Percentiles rank a stretch among this genome's conserved stretches.
Evolutionary conservation across 2,888 invertebrate genomes (phyloP).

Genomic region (Dolomedes plantarius): DNA sequence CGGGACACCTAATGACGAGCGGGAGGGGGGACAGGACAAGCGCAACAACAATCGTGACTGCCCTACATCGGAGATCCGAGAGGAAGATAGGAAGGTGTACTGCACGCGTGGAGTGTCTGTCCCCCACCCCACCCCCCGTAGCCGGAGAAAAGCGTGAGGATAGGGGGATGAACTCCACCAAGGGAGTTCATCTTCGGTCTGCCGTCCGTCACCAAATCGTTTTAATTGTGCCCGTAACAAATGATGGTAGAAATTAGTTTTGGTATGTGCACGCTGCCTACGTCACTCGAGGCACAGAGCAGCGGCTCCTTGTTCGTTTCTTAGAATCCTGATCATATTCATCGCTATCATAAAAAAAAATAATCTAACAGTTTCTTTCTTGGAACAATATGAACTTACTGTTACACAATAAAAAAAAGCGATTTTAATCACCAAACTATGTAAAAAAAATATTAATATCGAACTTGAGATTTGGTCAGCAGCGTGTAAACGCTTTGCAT

Average conservation of each 20-base stretch:
- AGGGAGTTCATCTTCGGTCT: conserved; percentile 51
- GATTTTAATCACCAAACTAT: too few relatives aligned
- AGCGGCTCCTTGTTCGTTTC: too few relatives aligned
- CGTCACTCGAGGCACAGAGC: too few relatives aligned
- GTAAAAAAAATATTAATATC: too few relatives aligned
- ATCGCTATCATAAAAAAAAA: too few relatives aligned
- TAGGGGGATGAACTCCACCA: conserved; percentile 21
- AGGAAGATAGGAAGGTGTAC: conserved; percentile 47
- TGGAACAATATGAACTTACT: too few relatives aligned
- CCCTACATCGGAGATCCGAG: conserved; percentile 61
- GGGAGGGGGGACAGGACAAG: conserved; percentile 23
- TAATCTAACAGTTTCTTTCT: too few relatives aligned
- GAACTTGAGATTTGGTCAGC: too few relatives aligned
- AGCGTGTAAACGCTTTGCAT: too few relatives aligned
- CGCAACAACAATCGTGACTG: conserved; percentile 41
- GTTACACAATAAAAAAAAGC: too few relatives aligned
- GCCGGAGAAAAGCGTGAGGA: conserved; percentile 14
- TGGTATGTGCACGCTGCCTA: neutral
- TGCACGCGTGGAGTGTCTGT: conserved; percentile 43
- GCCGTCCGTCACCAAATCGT: conserved; percentile 13
- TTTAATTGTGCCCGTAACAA: conserved; percentile 47
- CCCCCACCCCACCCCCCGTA: conserved; percentile 6
- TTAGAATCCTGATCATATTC: too few relatives aligned
- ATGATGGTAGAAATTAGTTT: conserved; percentile 9
- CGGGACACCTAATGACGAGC: conserved; percentile 66